Evolutionary conservation across 2,888 invertebrate species (phyloP).

Genomic region (Synergus umbraculus): DNA sequence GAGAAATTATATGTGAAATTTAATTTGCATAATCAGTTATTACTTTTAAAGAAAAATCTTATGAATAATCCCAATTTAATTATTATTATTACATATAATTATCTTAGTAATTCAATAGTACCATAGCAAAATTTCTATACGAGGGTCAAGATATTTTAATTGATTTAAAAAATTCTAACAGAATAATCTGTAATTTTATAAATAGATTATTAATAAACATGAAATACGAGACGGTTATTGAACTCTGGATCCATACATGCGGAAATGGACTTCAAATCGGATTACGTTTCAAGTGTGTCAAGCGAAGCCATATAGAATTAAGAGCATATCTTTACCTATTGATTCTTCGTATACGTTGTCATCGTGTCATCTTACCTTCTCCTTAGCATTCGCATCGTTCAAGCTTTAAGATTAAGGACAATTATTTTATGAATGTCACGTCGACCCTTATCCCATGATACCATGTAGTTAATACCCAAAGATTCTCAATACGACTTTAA

Average conservation of each 20-base stretch:
- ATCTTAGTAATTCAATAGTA: no score
- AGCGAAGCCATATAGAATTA: conserved; percentile 65
- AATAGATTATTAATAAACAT: background rate
- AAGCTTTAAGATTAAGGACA: conserved; percentile 47
- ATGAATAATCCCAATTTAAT: no score
- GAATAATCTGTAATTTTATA: no score
- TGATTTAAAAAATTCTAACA: no score
- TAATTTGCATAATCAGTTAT: background rate
- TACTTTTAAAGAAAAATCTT: background rate
- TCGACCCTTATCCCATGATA: conserved; percentile 43
- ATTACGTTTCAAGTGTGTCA: conserved; percentile 69
- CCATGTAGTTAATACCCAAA: conserved; percentile 37
- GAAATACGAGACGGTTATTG: conserved; percentile 54
- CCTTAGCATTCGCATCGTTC: conserved; percentile 22
- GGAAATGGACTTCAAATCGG: conserved; percentile 67
- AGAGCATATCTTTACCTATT: conserved; percentile 59
- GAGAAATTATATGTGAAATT: background rate
- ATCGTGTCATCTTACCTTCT: conserved; percentile 55
- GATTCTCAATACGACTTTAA: background rate
- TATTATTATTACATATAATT: no score
- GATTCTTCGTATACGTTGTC: conserved; percentile 48
- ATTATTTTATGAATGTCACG: conserved; percentile 54
- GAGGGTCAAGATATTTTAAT: no score
- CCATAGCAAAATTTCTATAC: no score
- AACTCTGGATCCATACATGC: conserved; percentile 53